These are phyloP conservation scores for Tauraco hartlaubi DNA, from an alignment of 2,797 vertebrate genomes.

Conservation along the genomic window DNA sequence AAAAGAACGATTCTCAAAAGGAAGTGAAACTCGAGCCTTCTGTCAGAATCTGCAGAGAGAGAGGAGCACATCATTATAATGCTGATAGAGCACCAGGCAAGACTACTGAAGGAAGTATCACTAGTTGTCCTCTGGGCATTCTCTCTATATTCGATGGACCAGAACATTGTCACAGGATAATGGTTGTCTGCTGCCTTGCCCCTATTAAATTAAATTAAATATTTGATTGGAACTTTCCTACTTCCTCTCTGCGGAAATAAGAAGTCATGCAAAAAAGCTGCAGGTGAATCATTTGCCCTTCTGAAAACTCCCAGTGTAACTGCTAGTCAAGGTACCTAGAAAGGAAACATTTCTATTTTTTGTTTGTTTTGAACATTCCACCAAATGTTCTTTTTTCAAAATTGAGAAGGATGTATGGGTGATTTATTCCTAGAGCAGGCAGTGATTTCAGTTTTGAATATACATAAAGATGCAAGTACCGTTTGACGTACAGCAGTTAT, in stretches of 20 bases:
- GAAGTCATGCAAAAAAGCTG: not conserved
- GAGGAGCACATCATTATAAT: not conserved
- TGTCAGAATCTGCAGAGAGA: not conserved
- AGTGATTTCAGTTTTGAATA: not conserved
- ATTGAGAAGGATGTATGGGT: not conserved
- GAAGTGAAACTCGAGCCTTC: not conserved
- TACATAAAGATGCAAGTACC: not conserved
- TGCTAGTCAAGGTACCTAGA: not conserved
- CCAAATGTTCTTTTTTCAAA: not conserved
- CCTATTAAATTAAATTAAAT: conserved; percentile 39
- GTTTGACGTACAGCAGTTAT: not conserved
- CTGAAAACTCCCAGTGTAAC: not conserved
- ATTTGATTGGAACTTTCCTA: conserved; percentile 26
- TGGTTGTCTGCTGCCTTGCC: not conserved
- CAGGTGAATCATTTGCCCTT: not conserved
- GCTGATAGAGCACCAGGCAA: not conserved
- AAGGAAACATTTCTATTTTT: not conserved
- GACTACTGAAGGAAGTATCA: not conserved
- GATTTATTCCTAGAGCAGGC: not conserved
- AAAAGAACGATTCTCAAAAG: not conserved
- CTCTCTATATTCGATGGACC: not conserved
- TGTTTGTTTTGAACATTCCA: not conserved
- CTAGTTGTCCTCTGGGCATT: conserved; percentile 14
- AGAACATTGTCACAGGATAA: conserved; percentile 27
- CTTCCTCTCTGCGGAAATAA: conserved; percentile 3